Evolutionary conservation across 2,113 vertebrate genomes (phyloP).

Genomic region (Cyanocitta stelleri): DNA sequence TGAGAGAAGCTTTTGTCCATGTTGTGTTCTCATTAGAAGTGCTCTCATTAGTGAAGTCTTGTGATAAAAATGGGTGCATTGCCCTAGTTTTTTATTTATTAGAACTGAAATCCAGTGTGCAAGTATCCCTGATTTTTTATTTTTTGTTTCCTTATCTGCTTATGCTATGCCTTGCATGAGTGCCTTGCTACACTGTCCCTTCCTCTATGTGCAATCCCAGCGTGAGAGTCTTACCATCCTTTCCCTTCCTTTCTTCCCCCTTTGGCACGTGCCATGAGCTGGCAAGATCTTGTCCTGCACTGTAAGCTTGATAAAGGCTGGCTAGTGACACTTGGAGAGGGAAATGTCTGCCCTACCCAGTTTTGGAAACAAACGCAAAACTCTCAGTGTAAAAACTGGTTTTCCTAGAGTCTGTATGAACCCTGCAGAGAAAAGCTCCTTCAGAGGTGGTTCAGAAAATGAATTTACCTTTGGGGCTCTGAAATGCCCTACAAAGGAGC

Average conservation of each 20-base stretch:
- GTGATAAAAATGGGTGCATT: constrained; percentile 9
- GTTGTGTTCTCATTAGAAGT: constrained; percentile 47
- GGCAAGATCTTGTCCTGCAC: not conserved
- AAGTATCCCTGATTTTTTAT: not conserved
- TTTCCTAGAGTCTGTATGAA: not conserved
- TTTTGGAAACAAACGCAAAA: not conserved
- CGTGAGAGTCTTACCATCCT: not conserved
- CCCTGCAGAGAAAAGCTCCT: not conserved
- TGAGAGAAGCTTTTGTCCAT: constrained; percentile 48
- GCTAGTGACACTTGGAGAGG: not conserved
- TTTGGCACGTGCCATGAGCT: not conserved
- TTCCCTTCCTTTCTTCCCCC: not conserved
- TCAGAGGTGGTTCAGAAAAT: not conserved
- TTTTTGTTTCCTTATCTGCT: not conserved
- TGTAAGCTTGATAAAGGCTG: not conserved
- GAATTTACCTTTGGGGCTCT: not conserved
- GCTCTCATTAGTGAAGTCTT: constrained; percentile 37
- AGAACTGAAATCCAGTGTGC: not conserved
- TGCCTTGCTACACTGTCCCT: not conserved
- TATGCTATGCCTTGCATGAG: not conserved
- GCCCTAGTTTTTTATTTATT: constrained; percentile 30
- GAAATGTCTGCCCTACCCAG: not conserved
- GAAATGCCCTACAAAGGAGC: not conserved
- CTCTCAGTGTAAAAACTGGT: not conserved
- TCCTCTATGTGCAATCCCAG: not conserved